phyloP scores from a whole-genome alignment of 2,797 vertebrate species.

The Anguilla obscura region DNA sequence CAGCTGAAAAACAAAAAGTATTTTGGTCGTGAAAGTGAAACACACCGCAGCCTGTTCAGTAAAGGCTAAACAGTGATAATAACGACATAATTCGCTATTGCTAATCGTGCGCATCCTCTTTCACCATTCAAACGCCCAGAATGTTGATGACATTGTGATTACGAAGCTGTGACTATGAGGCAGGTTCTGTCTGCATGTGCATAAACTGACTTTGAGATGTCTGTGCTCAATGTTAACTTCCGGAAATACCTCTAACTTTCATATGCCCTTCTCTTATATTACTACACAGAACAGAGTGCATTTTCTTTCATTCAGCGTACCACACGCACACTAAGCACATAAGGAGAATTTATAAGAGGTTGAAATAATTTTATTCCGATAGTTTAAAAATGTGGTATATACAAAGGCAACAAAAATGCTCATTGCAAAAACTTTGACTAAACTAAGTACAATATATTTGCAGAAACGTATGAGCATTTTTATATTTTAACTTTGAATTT shows the following conservation, averaged over 20 bases:
- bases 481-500: not conserved
- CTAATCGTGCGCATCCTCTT: not conserved
- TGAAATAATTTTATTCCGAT: not conserved
- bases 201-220: not conserved
- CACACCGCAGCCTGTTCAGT: not conserved
- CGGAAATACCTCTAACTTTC: not conserved
- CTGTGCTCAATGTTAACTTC: not conserved
- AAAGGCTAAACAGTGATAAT: not conserved
- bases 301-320: not conserved
- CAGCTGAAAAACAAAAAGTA: not conserved
- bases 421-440: not conserved
- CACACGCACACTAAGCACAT: not conserved
- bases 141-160: not conserved
- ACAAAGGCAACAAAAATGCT: not conserved
- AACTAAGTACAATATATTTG: not conserved
- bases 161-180: not conserved
- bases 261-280: constrained; percentile 1
- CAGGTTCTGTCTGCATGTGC: not conserved
- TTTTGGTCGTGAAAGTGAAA: not conserved
- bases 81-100: not conserved
- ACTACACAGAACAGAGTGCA: not conserved
- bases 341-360: not conserved
- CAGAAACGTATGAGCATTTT: not conserved
- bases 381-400: no score
- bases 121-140: constrained; percentile 5